Conservation (phyloP, 2,888 invertebrate species). For the Tetranychus truncatus region DNA sequence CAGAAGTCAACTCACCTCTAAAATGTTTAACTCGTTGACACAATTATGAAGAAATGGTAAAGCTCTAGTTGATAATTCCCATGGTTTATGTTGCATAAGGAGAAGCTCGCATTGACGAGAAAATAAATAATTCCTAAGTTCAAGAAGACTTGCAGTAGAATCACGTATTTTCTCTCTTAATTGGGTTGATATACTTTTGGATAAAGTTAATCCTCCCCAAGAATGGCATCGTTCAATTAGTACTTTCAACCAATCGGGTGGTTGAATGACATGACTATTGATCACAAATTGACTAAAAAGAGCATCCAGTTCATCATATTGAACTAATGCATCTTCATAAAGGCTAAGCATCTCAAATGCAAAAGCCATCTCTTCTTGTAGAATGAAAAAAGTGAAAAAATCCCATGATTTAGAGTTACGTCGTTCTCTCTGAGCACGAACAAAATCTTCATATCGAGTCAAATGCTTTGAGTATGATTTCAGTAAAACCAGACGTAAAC, state of each 20-base stretch:
- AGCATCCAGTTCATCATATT: constrained; percentile 91
- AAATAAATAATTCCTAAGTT: constrained; percentile 80
- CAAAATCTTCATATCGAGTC: constrained; percentile 57
- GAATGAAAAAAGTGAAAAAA: constrained; percentile 78
- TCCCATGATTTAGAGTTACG: constrained; percentile 79
- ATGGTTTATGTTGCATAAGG: constrained; percentile 43
- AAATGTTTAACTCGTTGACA: constrained; percentile 57
- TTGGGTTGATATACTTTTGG: constrained; percentile 5
- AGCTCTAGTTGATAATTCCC: constrained; percentile 75
- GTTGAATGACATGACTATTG: constrained; percentile 63
- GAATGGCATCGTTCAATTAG: constrained; percentile 15
- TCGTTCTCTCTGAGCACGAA: constrained; percentile 70
- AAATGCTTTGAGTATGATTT: constrained; percentile 77
- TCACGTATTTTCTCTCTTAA: constrained; percentile 31
- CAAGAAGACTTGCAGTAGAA: constrained; percentile 52
- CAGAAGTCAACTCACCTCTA: constrained; percentile 42
- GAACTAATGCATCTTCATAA: constrained; percentile 79
- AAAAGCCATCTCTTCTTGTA: constrained; percentile 86
- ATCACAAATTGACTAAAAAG: constrained; percentile 88
- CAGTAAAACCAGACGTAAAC: constrained; percentile 30
- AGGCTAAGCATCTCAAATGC: constrained; percentile 81
- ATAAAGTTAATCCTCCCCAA: constrained; percentile 22
- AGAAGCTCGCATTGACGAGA: constrained; percentile 72
- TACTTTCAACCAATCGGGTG: constrained; percentile 17
- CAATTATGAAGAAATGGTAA: constrained; percentile 76